phyloP scores from a whole-genome alignment of 2,797 vertebrate species.

The Heteromormyrus szaboi region DNA sequence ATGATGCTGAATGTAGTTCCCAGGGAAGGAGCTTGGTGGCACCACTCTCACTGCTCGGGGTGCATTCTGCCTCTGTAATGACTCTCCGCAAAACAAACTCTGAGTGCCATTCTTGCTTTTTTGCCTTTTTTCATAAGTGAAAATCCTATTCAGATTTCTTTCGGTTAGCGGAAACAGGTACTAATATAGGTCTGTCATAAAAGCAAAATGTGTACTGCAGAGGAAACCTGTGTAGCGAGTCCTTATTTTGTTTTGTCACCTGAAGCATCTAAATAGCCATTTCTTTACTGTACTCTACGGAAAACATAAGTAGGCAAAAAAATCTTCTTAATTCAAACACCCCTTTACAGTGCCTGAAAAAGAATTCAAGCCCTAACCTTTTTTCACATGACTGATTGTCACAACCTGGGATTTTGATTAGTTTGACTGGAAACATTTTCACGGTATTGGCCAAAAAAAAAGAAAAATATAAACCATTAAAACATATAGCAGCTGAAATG shows the following conservation, averaged over 20 bases:
- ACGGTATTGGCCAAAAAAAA: not conserved
- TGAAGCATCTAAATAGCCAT: not conserved
- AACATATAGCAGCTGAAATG: not conserved
- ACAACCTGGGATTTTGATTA: not conserved
- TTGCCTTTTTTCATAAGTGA: not conserved
- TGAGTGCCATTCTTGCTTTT: not conserved
- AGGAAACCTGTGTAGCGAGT: not conserved
- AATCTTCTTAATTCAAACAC: not conserved
- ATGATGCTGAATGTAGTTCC: not conserved
- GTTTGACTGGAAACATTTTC: not conserved
- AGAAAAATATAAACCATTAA: not conserved
- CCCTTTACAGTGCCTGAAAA: not conserved
- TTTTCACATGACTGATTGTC: not conserved
- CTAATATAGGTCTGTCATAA: not conserved
- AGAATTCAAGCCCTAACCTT: not conserved
- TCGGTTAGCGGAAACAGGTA: not conserved
- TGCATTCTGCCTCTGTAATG: not conserved
- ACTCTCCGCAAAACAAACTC: not conserved
- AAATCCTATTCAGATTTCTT: not conserved
- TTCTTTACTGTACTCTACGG: not conserved
- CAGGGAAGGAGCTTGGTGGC: not conserved
- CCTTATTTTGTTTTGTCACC: not conserved
- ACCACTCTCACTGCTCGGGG: not conserved
- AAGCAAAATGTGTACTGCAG: not conserved
- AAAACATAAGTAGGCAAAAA: not conserved